A percentile compares a stretch with the other conserved stretches of the same genome.
These are phyloP conservation scores for Phalloptychus januarius DNA, from an alignment of 2,797 vertebrate genomes.

Conservation along the genomic window DNA sequence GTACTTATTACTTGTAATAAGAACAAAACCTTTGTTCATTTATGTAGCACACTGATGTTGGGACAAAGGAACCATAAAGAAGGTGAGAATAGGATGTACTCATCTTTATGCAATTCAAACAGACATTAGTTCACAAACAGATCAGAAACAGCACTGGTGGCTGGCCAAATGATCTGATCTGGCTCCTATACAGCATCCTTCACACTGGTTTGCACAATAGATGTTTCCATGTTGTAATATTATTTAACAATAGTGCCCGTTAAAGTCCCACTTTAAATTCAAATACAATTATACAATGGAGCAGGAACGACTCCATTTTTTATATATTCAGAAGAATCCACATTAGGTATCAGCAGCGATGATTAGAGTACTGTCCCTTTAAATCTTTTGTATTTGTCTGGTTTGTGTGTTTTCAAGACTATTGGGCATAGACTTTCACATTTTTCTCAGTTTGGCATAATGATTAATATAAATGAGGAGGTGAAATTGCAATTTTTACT, in stretches of 20 bases:
- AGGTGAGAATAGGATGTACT: not conserved
- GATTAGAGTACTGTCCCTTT: no score
- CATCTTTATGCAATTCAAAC: constrained; percentile 17
- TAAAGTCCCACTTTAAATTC: not conserved
- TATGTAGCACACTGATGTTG: not conserved
- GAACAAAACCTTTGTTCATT: constrained; percentile 10
- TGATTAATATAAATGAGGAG: not conserved
- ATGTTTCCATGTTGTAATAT: not conserved
- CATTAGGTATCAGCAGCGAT: no score
- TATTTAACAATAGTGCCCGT: not conserved
- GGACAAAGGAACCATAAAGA: constrained; percentile 18
- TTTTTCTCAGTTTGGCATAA: not conserved
- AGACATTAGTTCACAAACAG: not conserved
- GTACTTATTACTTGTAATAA: no score
- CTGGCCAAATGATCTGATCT: not conserved
- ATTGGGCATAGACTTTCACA: no score
- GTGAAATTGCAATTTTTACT: not conserved
- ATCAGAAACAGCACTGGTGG: not conserved
- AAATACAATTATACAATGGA: not conserved
- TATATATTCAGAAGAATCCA: not conserved
- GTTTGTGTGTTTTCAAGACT: no score
- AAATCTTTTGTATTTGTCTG: no score
- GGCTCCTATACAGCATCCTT: not conserved
- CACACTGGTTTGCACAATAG: not conserved
- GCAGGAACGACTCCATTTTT: not conserved